phyloP scores from a whole-genome alignment of 2,888 invertebrate species.

The Ophonus ardosiacus region DNA sequence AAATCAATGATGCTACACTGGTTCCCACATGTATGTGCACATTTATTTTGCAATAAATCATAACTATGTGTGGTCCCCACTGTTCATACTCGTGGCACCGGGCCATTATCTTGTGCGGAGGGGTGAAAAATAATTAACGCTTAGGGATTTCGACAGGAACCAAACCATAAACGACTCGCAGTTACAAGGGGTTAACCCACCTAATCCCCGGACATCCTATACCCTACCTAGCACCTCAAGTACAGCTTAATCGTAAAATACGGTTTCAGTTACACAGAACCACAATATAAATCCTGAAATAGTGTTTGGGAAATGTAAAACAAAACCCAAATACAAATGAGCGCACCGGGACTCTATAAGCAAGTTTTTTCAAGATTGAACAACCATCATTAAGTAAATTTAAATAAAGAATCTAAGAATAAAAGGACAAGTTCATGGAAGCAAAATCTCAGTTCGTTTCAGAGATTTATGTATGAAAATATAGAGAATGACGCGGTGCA shows the following conservation, averaged over 20 bases:
- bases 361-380: too few relatives aligned
- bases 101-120: background rate
- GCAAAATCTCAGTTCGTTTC: too few relatives aligned
- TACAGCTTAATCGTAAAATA: background rate
- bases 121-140: slow-evolving; percentile 38
- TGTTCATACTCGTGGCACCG: background rate
- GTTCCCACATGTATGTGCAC: background rate
- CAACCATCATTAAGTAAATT: too few relatives aligned
- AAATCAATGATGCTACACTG: background rate
- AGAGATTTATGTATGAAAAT: too few relatives aligned
- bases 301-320: background rate
- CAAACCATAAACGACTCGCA: background rate
- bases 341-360: too few relatives aligned
- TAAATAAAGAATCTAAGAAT: too few relatives aligned
- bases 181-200: background rate
- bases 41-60: slow-evolving; percentile 22
- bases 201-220: background rate
- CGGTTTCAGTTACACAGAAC: background rate
- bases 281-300: background rate
- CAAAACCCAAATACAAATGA: background rate
- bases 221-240: background rate
- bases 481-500: too few relatives aligned
- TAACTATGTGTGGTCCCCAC: background rate
- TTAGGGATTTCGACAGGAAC: slow-evolving; percentile 21
- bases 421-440: too few relatives aligned